phyloP scores from a whole-genome alignment of 2,113 vertebrate genomes.

The Gobius niger region DNA sequence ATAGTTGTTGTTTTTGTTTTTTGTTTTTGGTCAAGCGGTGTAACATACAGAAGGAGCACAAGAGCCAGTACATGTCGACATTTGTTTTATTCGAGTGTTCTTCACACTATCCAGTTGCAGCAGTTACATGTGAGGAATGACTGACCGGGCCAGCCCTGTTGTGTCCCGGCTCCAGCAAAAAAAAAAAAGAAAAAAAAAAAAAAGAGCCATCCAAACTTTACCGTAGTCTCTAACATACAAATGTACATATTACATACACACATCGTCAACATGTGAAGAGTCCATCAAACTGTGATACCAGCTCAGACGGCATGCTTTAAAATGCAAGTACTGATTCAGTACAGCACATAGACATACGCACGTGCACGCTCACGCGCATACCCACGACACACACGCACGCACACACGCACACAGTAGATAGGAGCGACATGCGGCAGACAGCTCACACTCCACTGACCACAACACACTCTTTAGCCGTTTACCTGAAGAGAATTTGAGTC shows the following conservation, averaged over 20 bases:
- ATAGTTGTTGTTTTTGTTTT: no score
- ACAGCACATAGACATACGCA: conserved; percentile 67
- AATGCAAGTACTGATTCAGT: conserved; percentile 81
- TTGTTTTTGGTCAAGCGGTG: background rate
- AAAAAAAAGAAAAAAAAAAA: conserved; percentile 23
- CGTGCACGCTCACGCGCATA: conserved; percentile 64
- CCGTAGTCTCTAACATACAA: conserved; percentile 64
- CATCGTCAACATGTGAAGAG: conserved; percentile 65
- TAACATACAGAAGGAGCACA: conserved; percentile 33
- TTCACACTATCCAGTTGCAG: conserved; percentile 65
- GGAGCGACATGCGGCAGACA: conserved; percentile 53
- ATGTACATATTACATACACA: conserved; percentile 65
- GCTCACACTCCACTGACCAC: conserved; percentile 28
- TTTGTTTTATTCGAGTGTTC: conserved; percentile 64
- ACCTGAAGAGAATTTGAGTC: conserved; percentile 47
- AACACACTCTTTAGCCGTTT: conserved; percentile 28
- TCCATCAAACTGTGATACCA: conserved; percentile 70
- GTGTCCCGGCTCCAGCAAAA: conserved; percentile 43
- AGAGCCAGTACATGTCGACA: conserved; percentile 54
- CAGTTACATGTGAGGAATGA: conserved; percentile 60
- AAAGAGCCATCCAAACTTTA: conserved; percentile 52
- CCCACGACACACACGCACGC: conserved; percentile 44
- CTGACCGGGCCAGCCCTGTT: conserved; percentile 28
- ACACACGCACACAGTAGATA: conserved; percentile 13
- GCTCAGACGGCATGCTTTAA: conserved; percentile 72